Conservation (phyloP, 2,797 vertebrate species). For the Martes flavigula region DNA sequence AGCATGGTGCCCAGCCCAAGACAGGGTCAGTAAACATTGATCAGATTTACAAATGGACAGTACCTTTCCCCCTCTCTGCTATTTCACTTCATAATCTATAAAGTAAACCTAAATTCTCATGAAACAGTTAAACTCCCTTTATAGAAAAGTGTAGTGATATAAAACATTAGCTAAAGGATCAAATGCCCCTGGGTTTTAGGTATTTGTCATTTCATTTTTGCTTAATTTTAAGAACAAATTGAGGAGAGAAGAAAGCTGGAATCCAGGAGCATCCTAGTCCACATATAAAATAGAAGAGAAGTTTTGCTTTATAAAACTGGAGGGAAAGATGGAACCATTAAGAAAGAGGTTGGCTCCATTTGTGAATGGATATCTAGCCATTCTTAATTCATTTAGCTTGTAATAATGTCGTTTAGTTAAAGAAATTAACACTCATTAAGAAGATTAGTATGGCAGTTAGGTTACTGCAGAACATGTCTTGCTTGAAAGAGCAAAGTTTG, state of each 20-base stretch:
- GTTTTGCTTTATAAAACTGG: neutral
- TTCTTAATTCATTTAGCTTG: neutral
- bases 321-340: neutral
- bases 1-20: rapidly evolving
- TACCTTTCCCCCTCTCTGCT: neutral
- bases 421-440: constrained; percentile 31
- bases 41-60: neutral
- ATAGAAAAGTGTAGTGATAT: neutral
- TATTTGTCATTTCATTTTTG: neutral
- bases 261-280: neutral
- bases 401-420: neutral
- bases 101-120: neutral
- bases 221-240: neutral
- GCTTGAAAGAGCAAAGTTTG: constrained; percentile 31
- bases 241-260: neutral
- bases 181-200: neutral
- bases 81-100: neutral
- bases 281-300: neutral
- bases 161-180: neutral
- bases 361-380: neutral
- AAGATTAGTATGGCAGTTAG: constrained; percentile 28
- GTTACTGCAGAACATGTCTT: neutral
- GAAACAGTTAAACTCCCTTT: neutral
- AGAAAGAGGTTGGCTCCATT: neutral
- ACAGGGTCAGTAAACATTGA: neutral